phyloP scores from a whole-genome alignment of 2,888 invertebrate species.

The Mellilla xanthometata region DNA sequence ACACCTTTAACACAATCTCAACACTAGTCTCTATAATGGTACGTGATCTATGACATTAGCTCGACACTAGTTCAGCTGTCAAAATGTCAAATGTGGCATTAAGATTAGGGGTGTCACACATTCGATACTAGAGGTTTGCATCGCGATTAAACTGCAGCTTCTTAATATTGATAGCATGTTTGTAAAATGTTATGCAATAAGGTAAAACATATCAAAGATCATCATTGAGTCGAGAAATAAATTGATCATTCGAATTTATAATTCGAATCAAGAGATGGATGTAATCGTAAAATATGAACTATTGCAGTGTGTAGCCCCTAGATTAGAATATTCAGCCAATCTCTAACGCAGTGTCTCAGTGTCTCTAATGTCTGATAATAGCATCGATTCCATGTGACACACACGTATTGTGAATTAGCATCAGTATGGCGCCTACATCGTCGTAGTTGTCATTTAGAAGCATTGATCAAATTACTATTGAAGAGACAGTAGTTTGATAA shows the following conservation, averaged over 20 bases:
- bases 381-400: slow-evolving; percentile 46
- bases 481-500: no score
- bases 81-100: slow-evolving; percentile 48
- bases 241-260: background rate
- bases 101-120: slow-evolving; percentile 5
- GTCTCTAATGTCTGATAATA: slow-evolving; percentile 49
- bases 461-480: background rate
- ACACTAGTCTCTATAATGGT: slow-evolving; percentile 39
- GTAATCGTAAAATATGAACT: no score
- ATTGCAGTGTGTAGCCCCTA: background rate
- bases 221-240: no score
- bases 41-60: slow-evolving; percentile 54
- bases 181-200: background rate
- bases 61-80: slow-evolving; percentile 36
- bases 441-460: slow-evolving; percentile 21
- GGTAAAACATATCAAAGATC: slow-evolving; percentile 20
- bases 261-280: background rate
- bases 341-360: slow-evolving; percentile 12
- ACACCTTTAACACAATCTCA: slow-evolving; percentile 6
- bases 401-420: slow-evolving; percentile 46
- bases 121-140: no score
- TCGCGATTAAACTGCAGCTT: no score
- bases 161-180: background rate
- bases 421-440: slow-evolving; percentile 42
- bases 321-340: slow-evolving; percentile 23